Evolutionary conservation across 2,113 vertebrate genomes (phyloP), one percentile per base, ranked within the genome.

Genomic region (Carassius carassius): DNA sequence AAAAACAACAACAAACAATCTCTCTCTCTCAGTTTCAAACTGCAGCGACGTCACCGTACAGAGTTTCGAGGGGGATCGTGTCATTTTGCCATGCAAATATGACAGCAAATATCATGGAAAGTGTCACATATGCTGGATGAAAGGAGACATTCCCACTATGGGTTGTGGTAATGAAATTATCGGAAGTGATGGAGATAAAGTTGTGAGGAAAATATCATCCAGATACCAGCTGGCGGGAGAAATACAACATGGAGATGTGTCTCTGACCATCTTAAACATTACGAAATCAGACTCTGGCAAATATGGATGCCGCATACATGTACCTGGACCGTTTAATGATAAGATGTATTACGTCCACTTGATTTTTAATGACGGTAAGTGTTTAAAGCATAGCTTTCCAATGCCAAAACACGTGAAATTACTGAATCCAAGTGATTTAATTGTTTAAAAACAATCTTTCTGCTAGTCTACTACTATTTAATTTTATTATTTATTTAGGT

Each of bases 11-110:
- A 37, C 35, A 11, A 44, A 10, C 41, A 10, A 10, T 47, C 4
- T 47, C 3, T 23, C n/a, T 62, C 21, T 37, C 74, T 73, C 35
- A 88, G 88, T 81, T 37, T 69, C 81, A 70, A 32, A 62, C 70
- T 84, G 89, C 47, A 62, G 35, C 10, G 5, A 9, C 35, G 41
- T 14, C 2, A 44, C 25, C 13, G 75, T 91, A 1, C 29, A 49
- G 19, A 79, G 74, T 54, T 29, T 72, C 41, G 81, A 63, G 12
- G 90, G 90, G 21, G 67, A 89, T 8, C 62, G 75, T 21, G 69
- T 89, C 51, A 90, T 81, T 69, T 86, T 91, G 62, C 83, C 83
- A 10, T 90, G 90, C 78, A 84, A 32, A 35, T 91, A 91, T 67
- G 10, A 89, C 56, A 41, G 49, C 1, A 2, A 12, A 11, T 56